These are phyloP conservation scores for Eueides isabella DNA, from an alignment of 1,140 invertebrate genomes.

Conservation along the genomic window DNA sequence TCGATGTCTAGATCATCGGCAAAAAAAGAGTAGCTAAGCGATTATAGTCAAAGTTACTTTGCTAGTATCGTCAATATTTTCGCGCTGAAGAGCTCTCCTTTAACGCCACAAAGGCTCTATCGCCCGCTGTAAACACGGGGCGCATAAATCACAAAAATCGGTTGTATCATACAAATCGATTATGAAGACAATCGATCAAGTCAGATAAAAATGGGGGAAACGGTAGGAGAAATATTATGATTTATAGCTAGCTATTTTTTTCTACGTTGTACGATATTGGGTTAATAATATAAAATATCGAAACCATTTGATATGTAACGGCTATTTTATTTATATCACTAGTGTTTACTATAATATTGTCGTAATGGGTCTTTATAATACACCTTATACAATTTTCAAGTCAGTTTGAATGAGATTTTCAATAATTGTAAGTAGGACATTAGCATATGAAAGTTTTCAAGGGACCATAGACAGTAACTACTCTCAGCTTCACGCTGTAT, in stretches of 20 bases:
- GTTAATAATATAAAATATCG: constrained; percentile 3
- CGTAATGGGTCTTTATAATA: too few species aligned
- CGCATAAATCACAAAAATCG: constrained; percentile 52
- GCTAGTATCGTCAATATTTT: constrained; percentile 54
- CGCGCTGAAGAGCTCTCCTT: constrained; percentile 49
- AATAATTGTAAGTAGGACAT: too few species aligned
- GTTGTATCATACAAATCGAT: constrained; percentile 55
- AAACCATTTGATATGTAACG: background rate
- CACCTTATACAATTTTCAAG: too few species aligned
- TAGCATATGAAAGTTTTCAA: too few species aligned
- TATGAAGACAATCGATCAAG: constrained; percentile 54
- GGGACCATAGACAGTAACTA: too few species aligned
- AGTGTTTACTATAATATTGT: too few species aligned
- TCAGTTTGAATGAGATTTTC: too few species aligned
- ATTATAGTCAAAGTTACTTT: constrained; percentile 61
- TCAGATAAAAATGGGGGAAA: constrained; percentile 43
- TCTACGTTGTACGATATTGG: background rate
- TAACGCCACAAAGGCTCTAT: constrained; percentile 59
- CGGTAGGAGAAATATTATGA: constrained; percentile 28
- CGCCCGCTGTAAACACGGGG: constrained; percentile 54
- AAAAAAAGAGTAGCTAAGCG: constrained; percentile 14
- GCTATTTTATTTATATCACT: background rate
- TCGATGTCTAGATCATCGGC: background rate
- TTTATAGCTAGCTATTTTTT: constrained; percentile 25
- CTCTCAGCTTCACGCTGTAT: too few species aligned